Evolutionary conservation across 2,888 invertebrate species (phyloP).

Genomic region (Elysia crispata): DNA sequence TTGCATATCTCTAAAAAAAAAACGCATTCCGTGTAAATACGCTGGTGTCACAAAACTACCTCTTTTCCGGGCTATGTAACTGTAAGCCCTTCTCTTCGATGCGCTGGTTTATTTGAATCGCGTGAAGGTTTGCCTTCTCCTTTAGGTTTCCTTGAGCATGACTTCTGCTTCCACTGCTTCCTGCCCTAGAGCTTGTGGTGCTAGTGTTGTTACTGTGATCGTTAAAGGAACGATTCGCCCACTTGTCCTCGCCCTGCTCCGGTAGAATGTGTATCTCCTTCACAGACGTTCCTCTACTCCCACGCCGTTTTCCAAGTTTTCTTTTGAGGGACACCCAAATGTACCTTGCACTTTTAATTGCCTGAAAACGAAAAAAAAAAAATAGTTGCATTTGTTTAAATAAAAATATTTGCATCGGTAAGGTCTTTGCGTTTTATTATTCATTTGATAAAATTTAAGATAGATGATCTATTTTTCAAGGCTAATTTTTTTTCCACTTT

Average conservation of each 20-base stretch:
- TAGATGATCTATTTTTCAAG: too few species aligned
- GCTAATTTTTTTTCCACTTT: too few species aligned
- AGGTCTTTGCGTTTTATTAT: too few species aligned
- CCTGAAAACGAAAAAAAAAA: neutral
- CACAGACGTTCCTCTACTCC: slow-evolving; percentile 43
- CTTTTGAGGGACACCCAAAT: slow-evolving; percentile 21
- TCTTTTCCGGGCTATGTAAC: too few species aligned
- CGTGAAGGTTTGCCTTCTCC: too few species aligned
- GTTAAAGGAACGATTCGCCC: slow-evolving; percentile 42
- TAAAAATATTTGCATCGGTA: neutral
- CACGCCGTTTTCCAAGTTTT: slow-evolving; percentile 30
- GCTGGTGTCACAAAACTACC: too few species aligned
- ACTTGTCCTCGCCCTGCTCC: slow-evolving; percentile 37
- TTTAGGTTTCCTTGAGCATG: neutral
- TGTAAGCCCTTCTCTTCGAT: too few species aligned
- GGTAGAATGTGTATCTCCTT: slow-evolving; percentile 50
- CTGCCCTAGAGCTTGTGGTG: neutral
- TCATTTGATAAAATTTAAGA: too few species aligned
- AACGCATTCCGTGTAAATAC: too few species aligned
- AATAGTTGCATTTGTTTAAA: neutral
- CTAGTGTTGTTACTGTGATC: neutral
- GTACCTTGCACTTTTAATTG: neutral
- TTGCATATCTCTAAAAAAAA: too few species aligned
- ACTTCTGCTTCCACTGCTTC: neutral
- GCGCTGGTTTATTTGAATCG: too few species aligned